These are phyloP conservation scores for Corvus hawaiiensis DNA, from an alignment of 2,113 vertebrate species.

Conservation along the genomic window DNA sequence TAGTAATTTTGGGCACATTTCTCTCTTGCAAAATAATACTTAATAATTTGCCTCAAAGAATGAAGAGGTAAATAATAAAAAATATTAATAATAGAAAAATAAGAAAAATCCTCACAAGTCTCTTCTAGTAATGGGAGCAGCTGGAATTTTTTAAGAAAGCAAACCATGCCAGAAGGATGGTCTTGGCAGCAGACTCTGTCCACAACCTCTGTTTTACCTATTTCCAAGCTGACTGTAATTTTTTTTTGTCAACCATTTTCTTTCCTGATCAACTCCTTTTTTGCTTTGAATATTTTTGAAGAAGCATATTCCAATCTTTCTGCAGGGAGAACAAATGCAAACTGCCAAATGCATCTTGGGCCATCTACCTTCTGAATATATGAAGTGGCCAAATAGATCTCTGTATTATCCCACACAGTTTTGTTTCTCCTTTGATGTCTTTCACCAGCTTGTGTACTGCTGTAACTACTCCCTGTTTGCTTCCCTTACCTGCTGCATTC, in stretches of 20 bases:
- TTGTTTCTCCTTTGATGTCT: background rate
- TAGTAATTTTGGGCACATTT: background rate
- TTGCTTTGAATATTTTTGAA: background rate
- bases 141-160: background rate
- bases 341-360: background rate
- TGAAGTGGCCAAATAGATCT: background rate
- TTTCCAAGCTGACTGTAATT: background rate
- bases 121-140: background rate
- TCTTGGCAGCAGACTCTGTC: background rate
- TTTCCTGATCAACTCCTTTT: background rate
- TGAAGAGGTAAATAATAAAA: background rate
- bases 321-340: background rate
- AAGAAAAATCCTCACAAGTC: background rate
- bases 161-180: background rate
- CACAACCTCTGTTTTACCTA: background rate
- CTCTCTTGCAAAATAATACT: background rate
- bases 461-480: background rate
- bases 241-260: background rate
- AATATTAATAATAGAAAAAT: background rate
- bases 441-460: background rate
- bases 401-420: background rate
- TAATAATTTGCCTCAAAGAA: background rate
- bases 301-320: background rate
- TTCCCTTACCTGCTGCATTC: background rate
- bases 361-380: background rate